Evolutionary conservation across 1,140 invertebrate genomes (phyloP).

Genomic region (Helicorthomorpha holstii): DNA sequence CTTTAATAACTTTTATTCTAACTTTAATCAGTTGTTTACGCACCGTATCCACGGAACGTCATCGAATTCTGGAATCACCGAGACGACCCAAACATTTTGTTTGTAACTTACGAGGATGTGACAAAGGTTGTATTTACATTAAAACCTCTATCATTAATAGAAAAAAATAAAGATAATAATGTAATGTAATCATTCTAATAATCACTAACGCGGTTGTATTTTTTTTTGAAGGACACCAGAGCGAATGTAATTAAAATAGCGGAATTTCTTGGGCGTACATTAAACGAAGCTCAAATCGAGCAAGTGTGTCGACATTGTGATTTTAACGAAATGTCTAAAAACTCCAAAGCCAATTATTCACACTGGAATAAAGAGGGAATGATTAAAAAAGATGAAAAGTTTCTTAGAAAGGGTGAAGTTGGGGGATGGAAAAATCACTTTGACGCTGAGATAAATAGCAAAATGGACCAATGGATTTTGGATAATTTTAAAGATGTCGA

Average conservation of each 20-base stretch:
- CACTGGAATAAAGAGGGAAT: slow-evolving; percentile 13
- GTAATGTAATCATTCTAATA: no score
- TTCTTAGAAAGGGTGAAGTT: background rate
- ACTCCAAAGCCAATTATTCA: slow-evolving; percentile 28
- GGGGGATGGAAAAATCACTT: no score
- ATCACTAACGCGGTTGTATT: no score
- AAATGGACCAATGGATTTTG: no score
- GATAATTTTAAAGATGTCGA: no score
- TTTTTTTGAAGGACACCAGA: no score
- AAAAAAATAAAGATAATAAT: no score
- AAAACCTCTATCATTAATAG: no score
- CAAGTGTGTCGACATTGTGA: slow-evolving; percentile 5
- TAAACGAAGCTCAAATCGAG: slow-evolving; percentile 15
- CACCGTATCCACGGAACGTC: slow-evolving; percentile 34
- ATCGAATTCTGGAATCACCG: slow-evolving; percentile 27
- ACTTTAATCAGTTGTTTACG: slow-evolving; percentile 27
- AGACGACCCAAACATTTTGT: slow-evolving; percentile 23
- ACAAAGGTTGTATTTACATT: no score
- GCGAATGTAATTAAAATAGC: slow-evolving; percentile 19
- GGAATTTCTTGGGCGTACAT: slow-evolving; percentile 25
- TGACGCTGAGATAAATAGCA: no score
- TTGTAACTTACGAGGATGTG: slow-evolving; percentile 34
- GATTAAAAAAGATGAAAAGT: background rate
- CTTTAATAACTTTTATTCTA: no score
- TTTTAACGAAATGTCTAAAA: slow-evolving; percentile 30